Percentiles rank a stretch among this genome's conserved stretches.
phyloP scores from a whole-genome alignment of 2,888 invertebrate species.

The Laothoe populi region DNA sequence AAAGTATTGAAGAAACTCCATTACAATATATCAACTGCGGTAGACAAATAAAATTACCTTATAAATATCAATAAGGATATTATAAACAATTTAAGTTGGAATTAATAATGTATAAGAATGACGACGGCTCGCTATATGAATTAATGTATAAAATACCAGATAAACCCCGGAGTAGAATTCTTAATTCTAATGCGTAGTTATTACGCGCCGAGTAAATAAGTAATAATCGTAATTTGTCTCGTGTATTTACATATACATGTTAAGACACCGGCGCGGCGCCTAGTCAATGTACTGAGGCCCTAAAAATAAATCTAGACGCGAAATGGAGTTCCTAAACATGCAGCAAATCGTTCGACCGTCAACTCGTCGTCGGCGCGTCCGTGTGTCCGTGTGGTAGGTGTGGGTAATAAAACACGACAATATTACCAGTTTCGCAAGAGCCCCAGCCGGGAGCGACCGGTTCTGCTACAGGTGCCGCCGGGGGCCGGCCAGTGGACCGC shows the following conservation, averaged over 20 bases:
- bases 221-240: slow-evolving; percentile 23
- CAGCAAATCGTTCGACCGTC: slow-evolving; percentile 21
- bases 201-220: slow-evolving; percentile 23
- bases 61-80: slow-evolving; percentile 26
- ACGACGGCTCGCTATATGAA: slow-evolving; percentile 2
- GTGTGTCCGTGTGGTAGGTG: slow-evolving; percentile 44
- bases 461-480: slow-evolving; percentile 71
- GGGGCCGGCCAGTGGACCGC: slow-evolving; percentile 64
- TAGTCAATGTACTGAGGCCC: not conserved
- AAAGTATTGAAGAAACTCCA: not conserved
- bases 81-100: not conserved
- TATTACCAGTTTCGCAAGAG: slow-evolving; percentile 72
- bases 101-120: slow-evolving; percentile 14
- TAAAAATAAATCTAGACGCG: slow-evolving; percentile 1
- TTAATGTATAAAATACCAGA: slow-evolving; percentile 21
- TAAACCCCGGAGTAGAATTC: slow-evolving; percentile 15
- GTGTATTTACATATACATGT: slow-evolving; percentile 9
- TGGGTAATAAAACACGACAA: slow-evolving; percentile 62
- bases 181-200: slow-evolving; percentile 23
- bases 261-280: slow-evolving; percentile 11
- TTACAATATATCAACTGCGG: not conserved
- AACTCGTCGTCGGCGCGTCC: not conserved
- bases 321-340: slow-evolving; percentile 10
- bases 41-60: not conserved
- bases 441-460: slow-evolving; percentile 67